These are phyloP conservation scores for Aspidiotus destructor DNA, from an alignment of 2,888 invertebrate species.

Conservation along the genomic window DNA sequence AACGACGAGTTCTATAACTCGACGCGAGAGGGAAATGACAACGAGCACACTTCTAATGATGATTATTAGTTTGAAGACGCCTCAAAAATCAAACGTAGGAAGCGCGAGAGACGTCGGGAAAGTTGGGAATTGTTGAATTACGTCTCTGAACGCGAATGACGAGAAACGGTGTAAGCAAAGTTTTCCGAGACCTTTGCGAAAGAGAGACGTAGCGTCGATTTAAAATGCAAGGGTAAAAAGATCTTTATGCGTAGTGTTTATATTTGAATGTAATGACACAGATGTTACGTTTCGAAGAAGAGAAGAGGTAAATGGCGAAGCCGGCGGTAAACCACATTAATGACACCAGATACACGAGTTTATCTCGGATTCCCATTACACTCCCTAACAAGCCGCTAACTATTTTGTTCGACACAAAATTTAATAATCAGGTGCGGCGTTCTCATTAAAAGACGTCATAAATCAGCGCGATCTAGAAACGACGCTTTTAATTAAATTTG, in stretches of 20 bases:
- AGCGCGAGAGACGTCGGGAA: too few relatives aligned
- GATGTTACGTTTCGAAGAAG: constrained; percentile 24
- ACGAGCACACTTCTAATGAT: too few relatives aligned
- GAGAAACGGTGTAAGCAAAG: constrained; percentile 6
- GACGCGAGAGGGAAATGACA: too few relatives aligned
- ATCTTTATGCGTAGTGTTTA: constrained; percentile 29
- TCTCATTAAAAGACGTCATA: constrained; percentile 32
- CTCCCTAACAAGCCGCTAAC: constrained; percentile 32
- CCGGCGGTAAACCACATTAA: constrained; percentile 30
- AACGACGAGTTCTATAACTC: too few relatives aligned
- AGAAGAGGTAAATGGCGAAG: constrained; percentile 27
- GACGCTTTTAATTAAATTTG: constrained; percentile 30
- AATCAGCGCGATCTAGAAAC: constrained; percentile 28
- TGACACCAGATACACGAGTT: constrained; percentile 32
- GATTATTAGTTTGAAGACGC: too few relatives aligned
- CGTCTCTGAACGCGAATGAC: too few relatives aligned
- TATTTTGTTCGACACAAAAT: constrained; percentile 32
- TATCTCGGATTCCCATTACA: constrained; percentile 31
- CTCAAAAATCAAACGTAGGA: too few relatives aligned
- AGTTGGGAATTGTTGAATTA: too few relatives aligned
- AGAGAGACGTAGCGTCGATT: constrained; percentile 6
- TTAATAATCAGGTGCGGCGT: constrained; percentile 31
- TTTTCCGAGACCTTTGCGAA: constrained; percentile 19
- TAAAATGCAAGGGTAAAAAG: constrained; percentile 24
- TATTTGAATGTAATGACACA: constrained; percentile 32